Evolutionary conservation across 2,113 vertebrate genomes (phyloP).

Genomic region (Melanostigma gelatinosum): DNA sequence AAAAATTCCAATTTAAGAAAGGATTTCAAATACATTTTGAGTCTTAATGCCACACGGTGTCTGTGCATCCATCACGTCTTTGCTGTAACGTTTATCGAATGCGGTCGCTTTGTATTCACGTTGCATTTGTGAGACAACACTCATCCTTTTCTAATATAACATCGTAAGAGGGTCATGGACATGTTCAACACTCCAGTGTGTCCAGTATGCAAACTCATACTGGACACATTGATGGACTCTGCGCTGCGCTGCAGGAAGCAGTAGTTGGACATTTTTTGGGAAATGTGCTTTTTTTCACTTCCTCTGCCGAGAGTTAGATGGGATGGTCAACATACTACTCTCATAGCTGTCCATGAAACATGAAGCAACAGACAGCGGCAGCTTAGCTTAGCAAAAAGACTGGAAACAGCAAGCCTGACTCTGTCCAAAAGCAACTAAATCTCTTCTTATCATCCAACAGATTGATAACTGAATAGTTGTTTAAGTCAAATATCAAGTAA

Average conservation of each 20-base stretch:
- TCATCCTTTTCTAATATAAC: conserved; percentile 9
- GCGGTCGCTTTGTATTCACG: conserved; percentile 38
- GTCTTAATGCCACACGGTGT: conserved; percentile 36
- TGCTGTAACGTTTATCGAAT: conserved; percentile 36
- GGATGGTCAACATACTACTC: not conserved
- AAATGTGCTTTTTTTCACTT: not conserved
- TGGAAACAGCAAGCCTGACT: not conserved
- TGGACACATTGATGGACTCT: not conserved
- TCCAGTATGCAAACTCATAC: not conserved
- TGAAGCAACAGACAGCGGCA: not conserved
- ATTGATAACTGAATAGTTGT: not conserved
- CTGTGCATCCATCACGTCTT: conserved; percentile 58
- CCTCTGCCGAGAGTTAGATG: not conserved
- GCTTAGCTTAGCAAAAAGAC: conserved; percentile 10
- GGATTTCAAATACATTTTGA: conserved; percentile 61
- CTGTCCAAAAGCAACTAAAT: not conserved
- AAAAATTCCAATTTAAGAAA: conserved; percentile 29
- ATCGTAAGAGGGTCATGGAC: conserved; percentile 20
- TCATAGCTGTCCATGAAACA: not conserved
- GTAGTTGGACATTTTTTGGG: not conserved
- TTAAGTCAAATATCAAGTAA: not conserved
- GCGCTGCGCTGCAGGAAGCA: not conserved
- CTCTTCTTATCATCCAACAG: not conserved
- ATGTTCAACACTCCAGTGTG: not conserved
- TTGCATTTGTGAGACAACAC: conserved; percentile 9